These are phyloP conservation scores for Agriopis leucophaearia DNA, from an alignment of 2,888 invertebrate species.

Conservation along the genomic window DNA sequence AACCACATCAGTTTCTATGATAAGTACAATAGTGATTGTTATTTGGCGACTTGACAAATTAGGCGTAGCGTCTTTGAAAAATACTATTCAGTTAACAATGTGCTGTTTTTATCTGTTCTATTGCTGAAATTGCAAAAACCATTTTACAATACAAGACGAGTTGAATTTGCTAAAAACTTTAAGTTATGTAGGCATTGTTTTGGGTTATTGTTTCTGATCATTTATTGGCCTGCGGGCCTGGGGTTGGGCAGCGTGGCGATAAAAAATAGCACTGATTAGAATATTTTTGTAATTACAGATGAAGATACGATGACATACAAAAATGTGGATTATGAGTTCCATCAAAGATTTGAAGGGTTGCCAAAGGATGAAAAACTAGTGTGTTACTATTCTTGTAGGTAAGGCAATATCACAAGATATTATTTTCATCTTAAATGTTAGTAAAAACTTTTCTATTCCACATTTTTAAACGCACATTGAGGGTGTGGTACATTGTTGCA, in stretches of 20 bases:
- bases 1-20: too few relatives aligned
- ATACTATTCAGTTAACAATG: too few relatives aligned
- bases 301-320: constrained; percentile 93
- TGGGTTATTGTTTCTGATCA: too few relatives aligned
- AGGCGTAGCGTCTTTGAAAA: too few relatives aligned
- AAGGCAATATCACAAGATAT: constrained; percentile 53
- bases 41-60: too few relatives aligned
- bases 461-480: too few relatives aligned
- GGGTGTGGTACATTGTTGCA: too few relatives aligned
- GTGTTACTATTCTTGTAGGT: constrained; percentile 98
- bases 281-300: constrained; percentile 84
- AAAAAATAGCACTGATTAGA: constrained; percentile 1
- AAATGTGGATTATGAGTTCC: constrained; percentile 93
- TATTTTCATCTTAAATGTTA: neutral
- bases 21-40: too few relatives aligned
- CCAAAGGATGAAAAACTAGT: constrained; percentile 98
- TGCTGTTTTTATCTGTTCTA: too few relatives aligned
- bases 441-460: neutral
- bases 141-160: neutral
- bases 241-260: neutral
- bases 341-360: constrained; percentile 93
- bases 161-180: neutral
- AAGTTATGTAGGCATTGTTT: too few relatives aligned
- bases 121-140: neutral
- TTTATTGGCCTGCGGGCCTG: neutral